Evolutionary conservation across 2,888 invertebrate genomes (phyloP).

Genomic region (Folsomia candida): DNA sequence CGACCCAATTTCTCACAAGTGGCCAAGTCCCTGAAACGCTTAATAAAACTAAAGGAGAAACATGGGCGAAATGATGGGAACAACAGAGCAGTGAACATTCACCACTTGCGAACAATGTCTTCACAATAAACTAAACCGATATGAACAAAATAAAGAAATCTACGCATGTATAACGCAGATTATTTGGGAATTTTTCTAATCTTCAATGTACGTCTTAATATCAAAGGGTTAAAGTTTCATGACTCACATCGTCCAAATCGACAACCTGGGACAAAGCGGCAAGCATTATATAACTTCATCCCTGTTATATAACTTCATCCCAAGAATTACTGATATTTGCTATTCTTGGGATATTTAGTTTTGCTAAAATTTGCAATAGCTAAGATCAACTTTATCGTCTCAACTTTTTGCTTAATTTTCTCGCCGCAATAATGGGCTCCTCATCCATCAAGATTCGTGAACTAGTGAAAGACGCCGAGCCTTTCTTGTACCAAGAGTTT

Average conservation of each 20-base stretch:
- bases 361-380: no score
- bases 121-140: no score
- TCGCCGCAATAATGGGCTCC: no score
- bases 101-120: neutral
- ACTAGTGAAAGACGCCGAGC: conserved; percentile 10
- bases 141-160: neutral
- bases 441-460: conserved; percentile 9
- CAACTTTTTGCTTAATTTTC: no score
- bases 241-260: no score
- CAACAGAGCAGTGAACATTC: neutral
- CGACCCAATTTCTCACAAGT: neutral
- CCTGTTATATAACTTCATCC: no score
- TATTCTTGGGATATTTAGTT: no score
- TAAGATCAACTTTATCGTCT: no score
- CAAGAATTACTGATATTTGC: no score
- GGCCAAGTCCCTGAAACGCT: neutral
- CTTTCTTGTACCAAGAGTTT: conserved; percentile 21
- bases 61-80: neutral
- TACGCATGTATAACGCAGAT: neutral
- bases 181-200: neutral
- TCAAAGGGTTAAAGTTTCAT: neutral
- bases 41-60: neutral
- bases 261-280: no score
- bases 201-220: no score
- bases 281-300: no score